Conservation (phyloP, 2,113 vertebrate genomes). For the Vireo altiloquus region DNA sequence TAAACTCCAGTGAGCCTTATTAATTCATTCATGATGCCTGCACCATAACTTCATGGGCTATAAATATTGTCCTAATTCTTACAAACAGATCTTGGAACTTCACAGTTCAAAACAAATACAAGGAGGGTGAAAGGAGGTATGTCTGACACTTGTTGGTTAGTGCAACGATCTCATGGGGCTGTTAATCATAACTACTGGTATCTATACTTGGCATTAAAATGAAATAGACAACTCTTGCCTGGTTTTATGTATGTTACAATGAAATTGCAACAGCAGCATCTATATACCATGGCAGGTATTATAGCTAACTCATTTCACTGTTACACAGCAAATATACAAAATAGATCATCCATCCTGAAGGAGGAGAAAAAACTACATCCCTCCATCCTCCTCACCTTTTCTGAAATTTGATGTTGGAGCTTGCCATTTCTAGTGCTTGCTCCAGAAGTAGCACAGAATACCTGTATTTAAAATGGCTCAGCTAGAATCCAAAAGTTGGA, state of each 20-base stretch:
- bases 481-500: neutral
- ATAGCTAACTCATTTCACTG: neutral
- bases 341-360: neutral
- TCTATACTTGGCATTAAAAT: neutral
- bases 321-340: neutral
- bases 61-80: neutral
- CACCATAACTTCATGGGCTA: neutral
- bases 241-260: neutral
- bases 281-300: neutral
- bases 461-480: neutral
- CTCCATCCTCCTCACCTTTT: neutral
- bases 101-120: neutral
- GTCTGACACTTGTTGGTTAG: neutral
- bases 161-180: neutral
- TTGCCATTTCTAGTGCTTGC: neutral
- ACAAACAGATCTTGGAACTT: neutral
- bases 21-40: conserved; percentile 23
- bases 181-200: neutral
- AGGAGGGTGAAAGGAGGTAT: neutral
- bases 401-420: neutral
- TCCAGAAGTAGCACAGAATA: neutral
- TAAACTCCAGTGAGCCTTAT: neutral
- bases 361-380: neutral
- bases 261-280: neutral
- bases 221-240: neutral